A percentile compares a stretch with the other conserved stretches of the same genome.
These are phyloP conservation scores for Planiliza haematocheilus DNA, from an alignment of 2,113 vertebrate species.

Conservation along the genomic window DNA sequence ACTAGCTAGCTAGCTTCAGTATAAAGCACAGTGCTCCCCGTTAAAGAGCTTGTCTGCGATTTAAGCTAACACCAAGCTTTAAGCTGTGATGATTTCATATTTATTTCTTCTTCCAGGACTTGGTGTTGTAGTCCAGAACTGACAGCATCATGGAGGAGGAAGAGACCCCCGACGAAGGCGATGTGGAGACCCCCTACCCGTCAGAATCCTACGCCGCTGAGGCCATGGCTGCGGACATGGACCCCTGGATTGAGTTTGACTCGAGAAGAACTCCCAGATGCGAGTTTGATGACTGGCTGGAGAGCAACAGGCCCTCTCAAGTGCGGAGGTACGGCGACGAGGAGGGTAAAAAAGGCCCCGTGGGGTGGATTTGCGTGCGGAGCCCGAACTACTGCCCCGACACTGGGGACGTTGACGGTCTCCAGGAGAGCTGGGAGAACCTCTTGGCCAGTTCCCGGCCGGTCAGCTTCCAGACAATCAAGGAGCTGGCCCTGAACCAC, in stretches of 20 bases:
- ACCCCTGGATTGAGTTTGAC: conserved; percentile 91
- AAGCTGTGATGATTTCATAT: too few relatives aligned
- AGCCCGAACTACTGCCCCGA: conserved; percentile 77
- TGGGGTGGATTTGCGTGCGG: conserved; percentile 89
- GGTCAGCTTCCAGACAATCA: conserved; percentile 84
- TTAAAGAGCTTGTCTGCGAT: too few relatives aligned
- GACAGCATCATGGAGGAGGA: conserved; percentile 65
- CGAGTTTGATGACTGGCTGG: conserved; percentile 89
- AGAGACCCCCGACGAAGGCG: conserved; percentile 40
- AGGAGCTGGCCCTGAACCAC: conserved; percentile 90
- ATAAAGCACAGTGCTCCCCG: too few relatives aligned
- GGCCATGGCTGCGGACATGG: conserved; percentile 92
- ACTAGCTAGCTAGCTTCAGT: too few relatives aligned
- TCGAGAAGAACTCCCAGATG: conserved; percentile 83
- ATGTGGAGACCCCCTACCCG: conserved; percentile 50
- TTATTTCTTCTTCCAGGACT: background rate
- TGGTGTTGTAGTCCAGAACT: background rate
- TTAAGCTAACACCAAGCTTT: too few relatives aligned
- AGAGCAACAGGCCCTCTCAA: conserved; percentile 89
- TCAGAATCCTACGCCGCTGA: conserved; percentile 88
- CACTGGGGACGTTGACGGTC: conserved; percentile 78
- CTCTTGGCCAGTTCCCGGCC: conserved; percentile 84
- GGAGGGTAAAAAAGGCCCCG: conserved; percentile 73
- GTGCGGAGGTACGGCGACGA: conserved; percentile 85
- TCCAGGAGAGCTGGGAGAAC: conserved; percentile 90